A percentile compares a stretch with the other conserved stretches of the same genome.
Conservation (phyloP, 1,140 invertebrate species). For the Penaeus vannamei region DNA sequence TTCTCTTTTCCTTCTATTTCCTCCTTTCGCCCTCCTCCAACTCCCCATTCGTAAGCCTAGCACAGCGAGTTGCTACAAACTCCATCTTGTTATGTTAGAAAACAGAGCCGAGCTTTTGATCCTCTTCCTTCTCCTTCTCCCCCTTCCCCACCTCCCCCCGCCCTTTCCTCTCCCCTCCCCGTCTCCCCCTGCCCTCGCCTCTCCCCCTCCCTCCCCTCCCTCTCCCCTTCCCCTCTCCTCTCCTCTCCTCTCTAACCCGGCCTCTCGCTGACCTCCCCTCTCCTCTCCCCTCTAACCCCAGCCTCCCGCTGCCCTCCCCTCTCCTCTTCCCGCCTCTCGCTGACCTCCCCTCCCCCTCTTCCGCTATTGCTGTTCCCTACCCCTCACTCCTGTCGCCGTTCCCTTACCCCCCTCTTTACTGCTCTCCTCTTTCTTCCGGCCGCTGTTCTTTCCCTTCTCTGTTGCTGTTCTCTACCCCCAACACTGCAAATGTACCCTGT, state of each 20-base stretch:
- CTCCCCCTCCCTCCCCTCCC: neutral
- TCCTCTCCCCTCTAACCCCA: neutral
- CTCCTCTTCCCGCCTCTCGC: neutral
- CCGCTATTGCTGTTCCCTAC: neutral
- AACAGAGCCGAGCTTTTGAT: no score
- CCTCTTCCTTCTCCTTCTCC: neutral
- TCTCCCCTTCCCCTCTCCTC: neutral
- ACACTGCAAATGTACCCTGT: no score
- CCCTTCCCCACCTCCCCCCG: neutral
- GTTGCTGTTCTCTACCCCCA: no score
- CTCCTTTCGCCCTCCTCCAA: neutral
- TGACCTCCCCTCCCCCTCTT: neutral
- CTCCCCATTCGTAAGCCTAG: no score
- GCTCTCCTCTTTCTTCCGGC: no score
- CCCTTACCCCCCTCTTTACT: neutral
- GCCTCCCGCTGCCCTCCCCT: no score
- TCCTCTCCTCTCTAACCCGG: neutral
- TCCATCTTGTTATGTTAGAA: no score
- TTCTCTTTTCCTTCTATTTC: conserved; percentile 2
- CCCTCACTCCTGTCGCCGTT: neutral
- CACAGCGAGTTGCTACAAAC: no score
- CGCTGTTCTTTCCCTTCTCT: no score
- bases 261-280: neutral
- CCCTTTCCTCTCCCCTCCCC: no score
- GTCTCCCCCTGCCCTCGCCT: no score